Evolutionary conservation across 2,888 invertebrate species (phyloP).

Genomic region (Spodoptera exigua): DNA sequence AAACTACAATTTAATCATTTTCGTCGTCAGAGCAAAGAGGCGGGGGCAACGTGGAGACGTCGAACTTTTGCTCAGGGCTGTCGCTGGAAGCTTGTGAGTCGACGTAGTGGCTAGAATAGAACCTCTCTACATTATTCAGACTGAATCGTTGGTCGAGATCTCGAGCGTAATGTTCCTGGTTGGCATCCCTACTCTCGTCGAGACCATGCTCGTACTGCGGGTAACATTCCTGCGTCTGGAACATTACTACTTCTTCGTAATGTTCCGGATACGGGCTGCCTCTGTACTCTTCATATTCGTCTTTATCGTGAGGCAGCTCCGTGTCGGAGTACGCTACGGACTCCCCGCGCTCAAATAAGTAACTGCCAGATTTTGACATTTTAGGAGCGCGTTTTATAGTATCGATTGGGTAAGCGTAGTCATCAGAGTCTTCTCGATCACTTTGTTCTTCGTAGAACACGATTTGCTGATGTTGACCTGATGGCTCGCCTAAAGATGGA

Average conservation of each 20-base stretch:
- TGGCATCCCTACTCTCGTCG: slow-evolving; percentile 65
- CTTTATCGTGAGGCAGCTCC: slow-evolving; percentile 81
- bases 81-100: slow-evolving; percentile 91
- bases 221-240: slow-evolving; percentile 85
- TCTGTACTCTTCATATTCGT: slow-evolving; percentile 83
- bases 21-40: slow-evolving; percentile 93
- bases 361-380: slow-evolving; percentile 80
- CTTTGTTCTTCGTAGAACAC: slow-evolving; percentile 82
- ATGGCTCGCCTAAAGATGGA: slow-evolving; percentile 75
- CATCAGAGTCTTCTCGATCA: slow-evolving; percentile 85
- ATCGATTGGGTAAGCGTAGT: slow-evolving; percentile 86
- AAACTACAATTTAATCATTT: slow-evolving; percentile 81
- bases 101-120: slow-evolving; percentile 87
- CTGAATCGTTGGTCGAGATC: slow-evolving; percentile 86
- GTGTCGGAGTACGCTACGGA: slow-evolving; percentile 84
- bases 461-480: slow-evolving; percentile 75
- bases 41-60: slow-evolving; percentile 93
- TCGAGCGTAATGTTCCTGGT: slow-evolving; percentile 74
- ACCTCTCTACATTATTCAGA: slow-evolving; percentile 84
- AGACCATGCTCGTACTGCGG: slow-evolving; percentile 82
- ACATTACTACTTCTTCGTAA: slow-evolving; percentile 83
- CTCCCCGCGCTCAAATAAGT: slow-evolving; percentile 82
- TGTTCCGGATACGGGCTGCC: slow-evolving; percentile 86
- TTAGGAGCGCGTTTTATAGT: slow-evolving; percentile 87
- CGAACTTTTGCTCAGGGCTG: slow-evolving; percentile 92